Conservation (phyloP, 35 echinoderm and acorn worm genomes). For the Amphiura filiformis region DNA sequence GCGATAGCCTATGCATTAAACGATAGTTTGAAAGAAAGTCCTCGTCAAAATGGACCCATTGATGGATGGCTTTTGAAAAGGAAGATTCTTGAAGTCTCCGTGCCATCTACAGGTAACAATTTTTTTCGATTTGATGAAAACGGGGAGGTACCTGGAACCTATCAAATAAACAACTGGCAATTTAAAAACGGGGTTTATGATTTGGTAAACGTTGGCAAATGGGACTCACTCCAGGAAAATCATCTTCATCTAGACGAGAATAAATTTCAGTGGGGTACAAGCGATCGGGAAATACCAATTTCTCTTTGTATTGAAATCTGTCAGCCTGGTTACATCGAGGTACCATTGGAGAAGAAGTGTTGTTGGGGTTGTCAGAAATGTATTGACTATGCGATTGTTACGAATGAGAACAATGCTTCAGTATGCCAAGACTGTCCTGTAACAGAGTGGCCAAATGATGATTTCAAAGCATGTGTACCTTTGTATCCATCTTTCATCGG, state of each 20-base stretch:
- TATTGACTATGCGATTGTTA: too few relatives aligned
- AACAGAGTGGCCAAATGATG: too few relatives aligned
- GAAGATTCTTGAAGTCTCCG: neutral
- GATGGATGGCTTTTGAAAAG: neutral
- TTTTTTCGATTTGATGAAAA: neutral
- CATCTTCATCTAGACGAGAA: neutral
- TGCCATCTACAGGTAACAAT: neutral
- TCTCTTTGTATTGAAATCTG: too few relatives aligned
- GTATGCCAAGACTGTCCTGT: too few relatives aligned
- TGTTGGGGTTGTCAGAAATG: too few relatives aligned
- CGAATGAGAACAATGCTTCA: too few relatives aligned
- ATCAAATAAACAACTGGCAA: constrained; percentile 1
- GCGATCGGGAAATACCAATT: too few relatives aligned
- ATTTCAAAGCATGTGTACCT: too few relatives aligned
- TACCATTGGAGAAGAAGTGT: too few relatives aligned
- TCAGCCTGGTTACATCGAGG: too few relatives aligned
- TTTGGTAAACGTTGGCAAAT: neutral
- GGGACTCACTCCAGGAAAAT: neutral
- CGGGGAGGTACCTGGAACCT: constrained; percentile 13
- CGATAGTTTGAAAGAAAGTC: neutral
- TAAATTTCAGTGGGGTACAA: too few relatives aligned
- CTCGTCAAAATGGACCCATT: neutral
- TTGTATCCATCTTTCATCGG: too few relatives aligned
- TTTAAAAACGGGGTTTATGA: neutral
- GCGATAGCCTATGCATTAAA: constrained; percentile 12